phyloP scores from a whole-genome alignment of 2,888 invertebrate species.

The Acrobasis suavella region DNA sequence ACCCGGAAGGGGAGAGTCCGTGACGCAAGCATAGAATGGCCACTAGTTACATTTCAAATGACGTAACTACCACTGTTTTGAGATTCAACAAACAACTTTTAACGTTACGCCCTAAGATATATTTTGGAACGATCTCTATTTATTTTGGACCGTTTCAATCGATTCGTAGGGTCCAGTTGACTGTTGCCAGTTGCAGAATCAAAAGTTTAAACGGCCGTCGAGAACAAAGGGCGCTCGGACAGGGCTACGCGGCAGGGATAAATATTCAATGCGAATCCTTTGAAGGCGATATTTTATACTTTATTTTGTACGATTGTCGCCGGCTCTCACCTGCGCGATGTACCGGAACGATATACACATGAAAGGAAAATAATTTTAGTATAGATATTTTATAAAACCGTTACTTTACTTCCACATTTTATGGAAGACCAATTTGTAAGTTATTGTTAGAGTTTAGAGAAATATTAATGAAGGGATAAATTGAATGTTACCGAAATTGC shows the following conservation, averaged over 20 bases:
- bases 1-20: slow-evolving; percentile 82
- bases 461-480: slow-evolving; percentile 17
- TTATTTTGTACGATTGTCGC: slow-evolving; percentile 67
- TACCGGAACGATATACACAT: slow-evolving; percentile 51
- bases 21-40: slow-evolving; percentile 80
- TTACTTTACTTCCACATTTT: background rate
- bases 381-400: slow-evolving; percentile 24
- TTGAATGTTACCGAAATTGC: slow-evolving; percentile 23
- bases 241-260: slow-evolving; percentile 69
- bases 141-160: slow-evolving; percentile 51
- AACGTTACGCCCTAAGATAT: slow-evolving; percentile 32
- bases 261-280: slow-evolving; percentile 82
- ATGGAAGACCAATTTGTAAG: background rate
- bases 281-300: slow-evolving; percentile 79
- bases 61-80: slow-evolving; percentile 40
- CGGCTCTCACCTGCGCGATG: slow-evolving; percentile 72
- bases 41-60: slow-evolving; percentile 56
- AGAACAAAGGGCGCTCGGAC: slow-evolving; percentile 79
- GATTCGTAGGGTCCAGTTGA: slow-evolving; percentile 77
- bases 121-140: slow-evolving; percentile 32
- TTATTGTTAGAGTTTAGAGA: slow-evolving; percentile 6
- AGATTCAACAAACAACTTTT: slow-evolving; percentile 36
- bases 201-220: slow-evolving; percentile 81
- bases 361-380: slow-evolving; percentile 49
- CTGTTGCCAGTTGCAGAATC: slow-evolving; percentile 81